Percentiles rank a stretch among this genome's conserved stretches.
These are phyloP conservation scores for Nymphalis c-album DNA, from an alignment of 2,888 invertebrate genomes.

Conservation along the genomic window DNA sequence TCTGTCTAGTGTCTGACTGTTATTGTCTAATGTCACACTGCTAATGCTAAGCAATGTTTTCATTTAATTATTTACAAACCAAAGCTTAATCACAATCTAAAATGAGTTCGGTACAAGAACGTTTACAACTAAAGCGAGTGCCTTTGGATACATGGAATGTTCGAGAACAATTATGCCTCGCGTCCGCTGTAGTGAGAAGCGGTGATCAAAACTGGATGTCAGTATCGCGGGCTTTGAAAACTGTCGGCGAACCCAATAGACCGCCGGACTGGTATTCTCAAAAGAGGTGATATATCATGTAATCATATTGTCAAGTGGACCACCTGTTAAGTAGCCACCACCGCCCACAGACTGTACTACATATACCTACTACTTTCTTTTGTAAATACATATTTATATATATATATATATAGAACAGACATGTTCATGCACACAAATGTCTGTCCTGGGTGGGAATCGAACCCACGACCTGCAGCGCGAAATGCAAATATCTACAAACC, in stretches of 20 bases:
- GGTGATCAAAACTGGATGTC: slow-evolving; percentile 97
- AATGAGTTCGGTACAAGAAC: slow-evolving; percentile 75
- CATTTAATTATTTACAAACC: neutral
- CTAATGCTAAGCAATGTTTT: neutral
- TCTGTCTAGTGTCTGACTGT: no score
- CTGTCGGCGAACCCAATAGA: slow-evolving; percentile 87
- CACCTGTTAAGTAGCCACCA: no score
- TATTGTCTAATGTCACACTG: no score
- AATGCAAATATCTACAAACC: no score
- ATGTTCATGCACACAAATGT: no score
- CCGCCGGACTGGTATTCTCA: slow-evolving; percentile 95
- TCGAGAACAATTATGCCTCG: slow-evolving; percentile 91
- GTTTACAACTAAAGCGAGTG: slow-evolving; percentile 83
- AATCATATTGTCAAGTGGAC: no score
- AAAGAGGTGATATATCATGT: slow-evolving; percentile 58
- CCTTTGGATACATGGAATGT: slow-evolving; percentile 93
- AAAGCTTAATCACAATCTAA: slow-evolving; percentile 1
- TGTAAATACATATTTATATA: no score
- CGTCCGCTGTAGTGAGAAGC: slow-evolving; percentile 90
- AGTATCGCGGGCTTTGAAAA: slow-evolving; percentile 89
- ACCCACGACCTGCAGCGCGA: no score
- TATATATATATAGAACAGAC: no score
- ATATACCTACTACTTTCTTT: no score
- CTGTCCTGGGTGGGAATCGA: no score
- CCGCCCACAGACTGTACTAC: no score